Conservation (phyloP, 2,888 invertebrate genomes). For the Coenonympha arcania region DNA sequence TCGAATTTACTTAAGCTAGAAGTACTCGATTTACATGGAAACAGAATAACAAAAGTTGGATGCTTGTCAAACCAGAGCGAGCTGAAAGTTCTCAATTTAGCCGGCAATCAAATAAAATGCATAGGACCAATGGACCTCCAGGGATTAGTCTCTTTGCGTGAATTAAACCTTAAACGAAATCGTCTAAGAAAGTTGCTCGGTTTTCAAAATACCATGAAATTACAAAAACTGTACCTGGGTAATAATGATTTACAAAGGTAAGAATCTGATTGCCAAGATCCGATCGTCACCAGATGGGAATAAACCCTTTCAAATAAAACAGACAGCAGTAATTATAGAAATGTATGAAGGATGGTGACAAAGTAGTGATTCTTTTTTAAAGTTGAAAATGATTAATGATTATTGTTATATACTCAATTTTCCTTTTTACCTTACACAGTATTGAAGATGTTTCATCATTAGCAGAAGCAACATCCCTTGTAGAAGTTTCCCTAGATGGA, state of each 20-base stretch:
- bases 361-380: too few relatives aligned
- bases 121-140: constrained; percentile 84
- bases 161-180: constrained; percentile 91
- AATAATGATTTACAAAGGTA: constrained; percentile 82
- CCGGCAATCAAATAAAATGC: constrained; percentile 89
- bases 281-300: too few relatives aligned
- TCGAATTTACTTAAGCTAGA: constrained; percentile 83
- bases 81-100: constrained; percentile 92
- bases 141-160: constrained; percentile 84
- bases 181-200: constrained; percentile 85
- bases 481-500: constrained; percentile 89
- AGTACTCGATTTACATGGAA: constrained; percentile 94
- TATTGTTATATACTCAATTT: too few relatives aligned
- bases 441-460: constrained; percentile 90
- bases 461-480: constrained; percentile 82
- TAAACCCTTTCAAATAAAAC: too few relatives aligned
- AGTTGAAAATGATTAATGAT: too few relatives aligned
- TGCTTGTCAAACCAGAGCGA: constrained; percentile 81
- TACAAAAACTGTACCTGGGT: constrained; percentile 86
- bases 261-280: too few relatives aligned
- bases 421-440: constrained; percentile 49
- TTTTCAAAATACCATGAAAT: constrained; percentile 82
- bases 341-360: too few relatives aligned
- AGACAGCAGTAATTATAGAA: too few relatives aligned
- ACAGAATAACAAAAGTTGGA: constrained; percentile 84